Conservation (phyloP, 37 sponge, comb jelly and placozoan genomes). For the Tethya wilhelma region DNA sequence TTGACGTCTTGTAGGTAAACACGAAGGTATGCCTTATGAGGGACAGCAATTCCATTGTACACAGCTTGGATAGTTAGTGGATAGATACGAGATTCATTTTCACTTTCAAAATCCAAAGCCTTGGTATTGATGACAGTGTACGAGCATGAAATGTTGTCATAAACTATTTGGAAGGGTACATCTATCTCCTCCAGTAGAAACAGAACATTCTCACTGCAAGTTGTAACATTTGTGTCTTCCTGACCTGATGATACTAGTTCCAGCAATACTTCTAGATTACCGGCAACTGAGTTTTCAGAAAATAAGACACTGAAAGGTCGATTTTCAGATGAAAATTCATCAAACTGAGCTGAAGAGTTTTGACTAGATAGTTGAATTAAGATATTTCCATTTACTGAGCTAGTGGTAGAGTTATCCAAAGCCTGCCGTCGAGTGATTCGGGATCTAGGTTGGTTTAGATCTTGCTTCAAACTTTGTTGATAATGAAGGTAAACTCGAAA, state of each 20-base stretch:
- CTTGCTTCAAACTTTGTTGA: background rate
- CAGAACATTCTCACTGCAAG: slow-evolving; percentile 1
- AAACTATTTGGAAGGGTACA: slow-evolving; percentile 15
- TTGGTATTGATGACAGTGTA: slow-evolving; percentile 19
- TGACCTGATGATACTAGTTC: background rate
- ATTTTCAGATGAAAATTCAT: no score
- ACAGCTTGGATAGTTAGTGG: slow-evolving; percentile 30
- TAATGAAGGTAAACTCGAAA: background rate
- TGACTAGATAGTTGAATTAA: background rate
- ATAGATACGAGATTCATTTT: slow-evolving; percentile 18
- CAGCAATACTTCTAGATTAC: background rate
- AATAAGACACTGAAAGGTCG: background rate
- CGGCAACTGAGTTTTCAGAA: background rate
- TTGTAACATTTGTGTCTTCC: background rate
- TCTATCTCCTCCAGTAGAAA: background rate
- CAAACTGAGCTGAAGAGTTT: background rate
- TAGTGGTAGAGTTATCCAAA: background rate
- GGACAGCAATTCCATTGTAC: slow-evolving; percentile 21
- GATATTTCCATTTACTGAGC: background rate
- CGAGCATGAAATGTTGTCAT: slow-evolving; percentile 1
- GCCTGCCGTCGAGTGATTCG: background rate
- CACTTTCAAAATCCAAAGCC: slow-evolving; percentile 59
- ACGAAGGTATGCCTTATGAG: slow-evolving; percentile 1
- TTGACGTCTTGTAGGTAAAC: slow-evolving; percentile 51
- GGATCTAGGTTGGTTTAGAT: no score